A percentile compares a stretch with the other conserved stretches of the same genome.
phyloP scores from a whole-genome alignment of 1,140 invertebrate genomes.

The Lanistes nyassanus region DNA sequence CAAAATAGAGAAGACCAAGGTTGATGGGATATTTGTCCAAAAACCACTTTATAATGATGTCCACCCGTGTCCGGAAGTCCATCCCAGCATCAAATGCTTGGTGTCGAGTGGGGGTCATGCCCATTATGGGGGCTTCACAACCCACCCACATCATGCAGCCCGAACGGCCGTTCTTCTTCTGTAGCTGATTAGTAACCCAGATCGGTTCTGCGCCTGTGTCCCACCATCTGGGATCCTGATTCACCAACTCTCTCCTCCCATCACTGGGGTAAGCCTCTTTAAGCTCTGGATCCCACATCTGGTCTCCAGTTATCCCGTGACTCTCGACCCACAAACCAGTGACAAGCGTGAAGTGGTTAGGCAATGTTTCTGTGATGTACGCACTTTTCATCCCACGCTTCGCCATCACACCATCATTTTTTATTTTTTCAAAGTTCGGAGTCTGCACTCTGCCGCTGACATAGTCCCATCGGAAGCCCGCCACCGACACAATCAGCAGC shows the following conservation, averaged over 20 bases:
- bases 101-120: slow-evolving; percentile 35
- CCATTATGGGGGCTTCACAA: slow-evolving; percentile 42
- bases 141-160: slow-evolving; percentile 51
- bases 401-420: slow-evolving; percentile 56
- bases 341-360: slow-evolving; percentile 82
- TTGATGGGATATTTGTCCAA: slow-evolving; percentile 62
- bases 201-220: slow-evolving; percentile 56
- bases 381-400: slow-evolving; percentile 66
- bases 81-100: slow-evolving; percentile 63
- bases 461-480: slow-evolving; percentile 67
- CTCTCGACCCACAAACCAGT: slow-evolving; percentile 80
- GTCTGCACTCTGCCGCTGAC: slow-evolving; percentile 45
- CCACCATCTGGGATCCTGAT: slow-evolving; percentile 48
- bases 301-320: slow-evolving; percentile 80
- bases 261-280: slow-evolving; percentile 65
- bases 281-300: slow-evolving; percentile 72
- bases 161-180: slow-evolving; percentile 33
- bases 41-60: slow-evolving; percentile 77
- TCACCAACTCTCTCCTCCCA: slow-evolving; percentile 63
- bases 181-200: slow-evolving; percentile 59
- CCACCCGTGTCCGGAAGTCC: slow-evolving; percentile 66
- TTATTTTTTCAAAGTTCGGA: slow-evolving; percentile 60
- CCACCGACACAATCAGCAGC: slow-evolving; percentile 65
- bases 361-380: slow-evolving; percentile 82
- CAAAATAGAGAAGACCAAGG: slow-evolving; percentile 77